Evolutionary conservation across 2,888 invertebrate species (phyloP).

Genomic region (Cataglyphis altisquamis): DNA sequence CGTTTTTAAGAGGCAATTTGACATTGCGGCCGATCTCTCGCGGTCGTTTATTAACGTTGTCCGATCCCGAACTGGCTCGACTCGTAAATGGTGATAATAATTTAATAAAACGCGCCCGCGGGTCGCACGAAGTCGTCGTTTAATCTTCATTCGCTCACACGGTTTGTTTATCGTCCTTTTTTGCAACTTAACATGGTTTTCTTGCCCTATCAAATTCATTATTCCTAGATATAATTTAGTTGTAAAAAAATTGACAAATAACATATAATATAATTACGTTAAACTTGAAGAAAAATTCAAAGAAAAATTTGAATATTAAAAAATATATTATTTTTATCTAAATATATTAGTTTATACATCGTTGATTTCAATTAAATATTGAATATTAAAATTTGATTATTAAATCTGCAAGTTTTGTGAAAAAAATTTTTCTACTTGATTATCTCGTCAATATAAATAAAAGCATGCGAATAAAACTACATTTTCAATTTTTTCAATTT

Average conservation of each 20-base stretch:
- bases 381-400: not conserved
- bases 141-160: conserved; percentile 29
- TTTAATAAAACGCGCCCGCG: conserved; percentile 47
- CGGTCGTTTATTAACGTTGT: conserved; percentile 31
- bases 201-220: not conserved
- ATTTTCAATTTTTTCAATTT: not conserved
- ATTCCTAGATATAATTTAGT: not conserved
- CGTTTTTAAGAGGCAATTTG: conserved; percentile 64
- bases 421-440: not conserved
- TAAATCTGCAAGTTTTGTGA: not conserved
- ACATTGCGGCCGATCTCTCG: conserved; percentile 53
- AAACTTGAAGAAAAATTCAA: not conserved
- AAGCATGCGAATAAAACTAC: not conserved
- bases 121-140: conserved; percentile 30
- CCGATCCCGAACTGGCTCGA: not conserved
- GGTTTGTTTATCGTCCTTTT: conserved; percentile 5
- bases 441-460: not conserved
- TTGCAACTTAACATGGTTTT: not conserved
- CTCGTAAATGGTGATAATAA: conserved; percentile 42
- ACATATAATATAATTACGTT: no score
- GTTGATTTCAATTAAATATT: not conserved
- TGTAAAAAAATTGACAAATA: not conserved
- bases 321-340: not conserved
- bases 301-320: not conserved
- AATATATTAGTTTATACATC: not conserved